Percentiles rank a stretch among this genome's conserved stretches.
Evolutionary conservation across 2,797 vertebrate species (phyloP).

Genomic region (Anguilla anguilla): DNA sequence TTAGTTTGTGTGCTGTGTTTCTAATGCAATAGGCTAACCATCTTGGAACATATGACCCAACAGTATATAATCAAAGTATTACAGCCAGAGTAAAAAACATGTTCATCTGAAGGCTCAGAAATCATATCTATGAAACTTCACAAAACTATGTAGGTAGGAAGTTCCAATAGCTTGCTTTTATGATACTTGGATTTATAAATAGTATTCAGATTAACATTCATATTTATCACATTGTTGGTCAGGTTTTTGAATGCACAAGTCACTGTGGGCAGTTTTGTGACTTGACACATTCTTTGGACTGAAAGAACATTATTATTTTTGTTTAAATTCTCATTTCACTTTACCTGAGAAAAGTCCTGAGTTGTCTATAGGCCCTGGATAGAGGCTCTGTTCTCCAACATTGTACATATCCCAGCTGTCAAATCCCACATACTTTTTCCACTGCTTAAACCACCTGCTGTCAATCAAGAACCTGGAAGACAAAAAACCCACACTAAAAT

Average conservation of each 20-base stretch:
- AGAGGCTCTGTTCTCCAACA: conserved; percentile 85
- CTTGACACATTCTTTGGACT: not conserved
- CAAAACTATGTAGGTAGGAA: not conserved
- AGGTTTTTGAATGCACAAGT: not conserved
- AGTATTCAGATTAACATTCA: not conserved
- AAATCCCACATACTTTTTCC: conserved; percentile 98
- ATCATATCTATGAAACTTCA: not conserved
- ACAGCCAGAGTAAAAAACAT: not conserved
- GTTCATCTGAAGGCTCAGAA: not conserved
- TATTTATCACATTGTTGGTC: not conserved
- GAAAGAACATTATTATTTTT: not conserved
- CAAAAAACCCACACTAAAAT: conserved; percentile 3
- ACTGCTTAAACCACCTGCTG: conserved; percentile 96
- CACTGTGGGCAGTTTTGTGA: not conserved
- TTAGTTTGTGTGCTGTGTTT: not conserved
- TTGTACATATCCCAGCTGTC: conserved; percentile 96
- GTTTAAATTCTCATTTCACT: not conserved
- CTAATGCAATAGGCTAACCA: not conserved
- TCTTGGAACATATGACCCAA: not conserved
- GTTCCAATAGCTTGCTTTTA: not conserved
- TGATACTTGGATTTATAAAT: not conserved
- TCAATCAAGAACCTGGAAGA: conserved; percentile 90
- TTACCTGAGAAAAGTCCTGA: conserved; percentile 92
- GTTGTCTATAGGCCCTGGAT: conserved; percentile 93
- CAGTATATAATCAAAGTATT: not conserved